Percentiles rank a stretch among this genome's conserved stretches.
phyloP scores from a whole-genome alignment of 2,113 vertebrate species.

The Taxidea taxus region DNA sequence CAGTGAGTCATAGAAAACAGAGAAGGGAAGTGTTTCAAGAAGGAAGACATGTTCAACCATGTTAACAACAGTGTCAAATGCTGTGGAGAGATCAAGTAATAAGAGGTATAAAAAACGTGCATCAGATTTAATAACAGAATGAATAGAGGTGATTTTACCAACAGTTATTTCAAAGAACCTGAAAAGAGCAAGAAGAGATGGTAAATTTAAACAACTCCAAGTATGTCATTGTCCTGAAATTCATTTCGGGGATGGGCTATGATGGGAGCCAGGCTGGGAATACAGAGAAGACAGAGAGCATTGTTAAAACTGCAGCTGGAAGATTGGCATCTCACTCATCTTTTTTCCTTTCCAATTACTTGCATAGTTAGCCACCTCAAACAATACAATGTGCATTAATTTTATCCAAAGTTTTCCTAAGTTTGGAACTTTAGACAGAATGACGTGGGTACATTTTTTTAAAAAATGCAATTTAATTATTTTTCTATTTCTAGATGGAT shows the following conservation, averaged over 20 bases:
- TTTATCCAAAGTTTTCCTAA: neutral
- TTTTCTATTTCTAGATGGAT: neutral
- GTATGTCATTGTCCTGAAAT: neutral
- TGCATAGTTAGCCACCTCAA: neutral
- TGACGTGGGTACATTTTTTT: neutral
- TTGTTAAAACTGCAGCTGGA: neutral
- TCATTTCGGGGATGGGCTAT: neutral
- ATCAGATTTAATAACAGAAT: neutral
- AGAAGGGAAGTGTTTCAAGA: neutral
- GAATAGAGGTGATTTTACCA: neutral
- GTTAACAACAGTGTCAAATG: neutral
- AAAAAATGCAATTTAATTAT: slow-evolving; percentile 37
- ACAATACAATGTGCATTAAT: rapidly evolving
- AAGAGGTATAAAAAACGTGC: neutral
- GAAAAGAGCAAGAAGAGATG: neutral
- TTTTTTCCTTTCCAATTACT: neutral
- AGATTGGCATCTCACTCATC: neutral
- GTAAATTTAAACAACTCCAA: neutral
- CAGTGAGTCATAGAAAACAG: neutral
- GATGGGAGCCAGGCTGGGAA: neutral
- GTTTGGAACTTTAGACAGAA: neutral
- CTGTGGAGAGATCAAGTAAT: neutral
- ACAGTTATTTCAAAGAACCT: neutral
- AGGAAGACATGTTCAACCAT: neutral
- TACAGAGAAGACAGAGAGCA: neutral